Conservation (phyloP, 2,113 vertebrate genomes). For the Brachyhypopomus gauderio region DNA sequence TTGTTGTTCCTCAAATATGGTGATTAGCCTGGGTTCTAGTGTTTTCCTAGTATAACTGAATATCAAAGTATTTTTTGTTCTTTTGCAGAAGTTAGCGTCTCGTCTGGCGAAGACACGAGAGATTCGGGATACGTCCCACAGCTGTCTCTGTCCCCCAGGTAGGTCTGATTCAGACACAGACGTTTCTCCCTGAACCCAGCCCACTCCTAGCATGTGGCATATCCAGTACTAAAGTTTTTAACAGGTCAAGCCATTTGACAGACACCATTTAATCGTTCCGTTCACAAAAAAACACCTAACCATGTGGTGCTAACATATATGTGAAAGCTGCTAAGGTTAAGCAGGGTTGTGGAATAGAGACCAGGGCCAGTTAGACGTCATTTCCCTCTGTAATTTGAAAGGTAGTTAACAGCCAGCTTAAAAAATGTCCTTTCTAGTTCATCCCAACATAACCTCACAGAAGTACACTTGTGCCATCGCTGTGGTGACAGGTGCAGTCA, state of each 20-base stretch:
- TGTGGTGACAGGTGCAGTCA: conserved; percentile 56
- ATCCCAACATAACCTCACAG: conserved; percentile 1
- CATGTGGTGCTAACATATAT: conserved; percentile 17
- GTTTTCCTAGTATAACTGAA: neutral
- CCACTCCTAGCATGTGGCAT: conserved; percentile 8
- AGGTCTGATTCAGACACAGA: conserved; percentile 4
- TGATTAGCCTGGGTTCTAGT: neutral
- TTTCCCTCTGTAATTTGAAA: conserved; percentile 10
- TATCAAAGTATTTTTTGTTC: conserved; percentile 28
- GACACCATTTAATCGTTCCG: conserved; percentile 11
- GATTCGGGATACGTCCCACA: conserved; percentile 66
- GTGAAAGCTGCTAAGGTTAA: conserved; percentile 13
- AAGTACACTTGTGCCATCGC: conserved; percentile 48
- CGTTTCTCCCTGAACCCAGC: neutral
- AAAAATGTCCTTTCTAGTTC: neutral
- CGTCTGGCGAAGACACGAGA: conserved; percentile 71
- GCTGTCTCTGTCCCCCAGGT: conserved; percentile 79
- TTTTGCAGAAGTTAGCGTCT: conserved; percentile 71
- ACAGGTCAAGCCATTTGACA: neutral
- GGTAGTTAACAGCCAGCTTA: neutral
- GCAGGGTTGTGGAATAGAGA: neutral
- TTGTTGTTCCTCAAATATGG: neutral
- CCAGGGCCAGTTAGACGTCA: conserved; percentile 14
- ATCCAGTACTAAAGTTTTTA: conserved; percentile 34
- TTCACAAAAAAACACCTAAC: conserved; percentile 8